Evolutionary conservation across 2,113 vertebrate genomes (phyloP), one percentile per base, ranked within the genome.

Genomic region (Microtus oregoni): DNA sequence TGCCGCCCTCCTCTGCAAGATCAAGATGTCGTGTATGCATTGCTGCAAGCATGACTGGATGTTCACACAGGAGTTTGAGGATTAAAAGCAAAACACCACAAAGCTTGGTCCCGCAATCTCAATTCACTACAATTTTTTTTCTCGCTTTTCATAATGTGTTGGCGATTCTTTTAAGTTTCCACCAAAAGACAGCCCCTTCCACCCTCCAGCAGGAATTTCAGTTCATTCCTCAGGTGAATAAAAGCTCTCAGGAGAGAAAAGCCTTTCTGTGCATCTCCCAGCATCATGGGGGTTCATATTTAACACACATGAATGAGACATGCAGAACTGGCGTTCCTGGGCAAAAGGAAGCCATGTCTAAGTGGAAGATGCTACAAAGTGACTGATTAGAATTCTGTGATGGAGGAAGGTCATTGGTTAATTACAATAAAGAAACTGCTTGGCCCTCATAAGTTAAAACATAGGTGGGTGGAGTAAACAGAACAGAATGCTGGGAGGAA

Each of bases 81-180:
- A 82, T 82, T 38, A 96, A 97, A 91, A 14, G 12, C 70, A 19
- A 76, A 41, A 4, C 78, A 77, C 67, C 61, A 68, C 85, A 41
- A 91, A 2, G 2, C 35, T 55, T 73, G 55, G 85, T 58, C 12
- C 77, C 72, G 89, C 12, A 28, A 10, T 55, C 24, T 82, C 55
- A 52, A 28, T 55, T 55, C 81, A 72, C 8, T 70, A 5, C 4
- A 89, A 86, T 61, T 30, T 44, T 78, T 70, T 78, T 63, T 17
- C 20, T 72, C 17, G 0, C 17, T 65, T 38, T 70, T 41, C 47
- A 86, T 63, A n/a, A 38, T 47, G 1, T 24, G 58, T 86, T 90
- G 82, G 19, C 90, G 8, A 82, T 30, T 86, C 41, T 86, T 83
- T 19, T 26, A 50, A 94, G 26, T 52, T 50, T 67, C 24, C n/a